Evolutionary conservation across 2,888 invertebrate genomes (phyloP).

Genomic region (Pristionchus fissidentatus): DNA sequence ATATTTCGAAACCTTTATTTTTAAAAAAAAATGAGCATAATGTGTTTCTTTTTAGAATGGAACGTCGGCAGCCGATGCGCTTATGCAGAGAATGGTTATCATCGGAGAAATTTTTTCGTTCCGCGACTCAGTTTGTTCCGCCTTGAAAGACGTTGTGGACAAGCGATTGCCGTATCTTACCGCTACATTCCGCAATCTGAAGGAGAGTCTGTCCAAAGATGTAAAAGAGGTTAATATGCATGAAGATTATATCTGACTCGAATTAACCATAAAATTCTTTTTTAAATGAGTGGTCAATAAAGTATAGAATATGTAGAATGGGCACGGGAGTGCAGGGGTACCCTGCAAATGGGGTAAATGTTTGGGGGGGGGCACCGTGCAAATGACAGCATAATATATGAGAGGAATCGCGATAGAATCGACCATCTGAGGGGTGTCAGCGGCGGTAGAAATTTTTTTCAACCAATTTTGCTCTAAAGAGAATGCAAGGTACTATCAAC

Average conservation of each 20-base stretch:
- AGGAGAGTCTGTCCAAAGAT: conserved; percentile 61
- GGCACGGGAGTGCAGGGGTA: too few species aligned
- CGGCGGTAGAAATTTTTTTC: too few species aligned
- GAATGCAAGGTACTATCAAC: too few species aligned
- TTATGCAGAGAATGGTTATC: conserved; percentile 95
- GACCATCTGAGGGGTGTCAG: too few species aligned
- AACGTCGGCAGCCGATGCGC: conserved; percentile 77
- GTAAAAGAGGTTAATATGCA: conserved; percentile 33
- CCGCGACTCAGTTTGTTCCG: conserved; percentile 92
- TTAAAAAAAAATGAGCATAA: neutral
- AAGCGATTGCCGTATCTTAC: conserved; percentile 94
- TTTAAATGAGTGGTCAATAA: too few species aligned
- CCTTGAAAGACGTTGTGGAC: conserved; percentile 86
- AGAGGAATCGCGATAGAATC: too few species aligned
- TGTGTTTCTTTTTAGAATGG: conserved; percentile 29
- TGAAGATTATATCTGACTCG: neutral
- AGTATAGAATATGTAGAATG: too few species aligned
- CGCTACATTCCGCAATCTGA: conserved; percentile 84
- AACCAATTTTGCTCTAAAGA: too few species aligned
- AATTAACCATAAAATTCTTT: too few species aligned
- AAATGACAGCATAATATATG: too few species aligned
- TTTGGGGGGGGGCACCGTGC: too few species aligned
- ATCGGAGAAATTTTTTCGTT: conserved; percentile 97
- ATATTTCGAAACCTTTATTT: neutral
- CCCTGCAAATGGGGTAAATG: too few species aligned